A percentile compares a stretch with the other conserved stretches of the same genome.
Conservation (phyloP, 2,888 invertebrate genomes). For the Eupithecia pulchellata region DNA sequence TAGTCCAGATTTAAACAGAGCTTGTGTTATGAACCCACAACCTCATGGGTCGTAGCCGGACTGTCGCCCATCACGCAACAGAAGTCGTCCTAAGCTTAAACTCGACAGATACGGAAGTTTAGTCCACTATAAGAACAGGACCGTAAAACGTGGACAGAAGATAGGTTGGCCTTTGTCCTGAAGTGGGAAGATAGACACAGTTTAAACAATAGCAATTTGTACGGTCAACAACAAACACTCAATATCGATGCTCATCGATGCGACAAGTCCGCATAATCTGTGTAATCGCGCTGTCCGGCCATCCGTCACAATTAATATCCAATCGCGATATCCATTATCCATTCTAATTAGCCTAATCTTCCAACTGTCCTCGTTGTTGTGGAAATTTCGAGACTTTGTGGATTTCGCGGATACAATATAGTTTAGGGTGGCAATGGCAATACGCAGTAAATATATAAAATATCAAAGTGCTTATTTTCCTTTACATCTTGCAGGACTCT, state of each 20-base stretch:
- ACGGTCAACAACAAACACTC: constrained; percentile 61
- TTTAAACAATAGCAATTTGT: not conserved
- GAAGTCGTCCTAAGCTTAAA: too few species aligned
- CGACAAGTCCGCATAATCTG: constrained; percentile 64
- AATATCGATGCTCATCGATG: constrained; percentile 59
- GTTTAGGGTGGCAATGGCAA: too few species aligned
- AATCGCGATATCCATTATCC: constrained; percentile 53
- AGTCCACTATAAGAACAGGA: not conserved
- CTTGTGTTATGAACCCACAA: too few species aligned
- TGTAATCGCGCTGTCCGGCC: constrained; percentile 68
- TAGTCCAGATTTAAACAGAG: too few species aligned
- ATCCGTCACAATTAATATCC: constrained; percentile 75
- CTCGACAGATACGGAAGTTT: not conserved
- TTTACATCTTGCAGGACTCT: too few species aligned
- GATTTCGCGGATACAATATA: too few species aligned
- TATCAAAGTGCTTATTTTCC: too few species aligned
- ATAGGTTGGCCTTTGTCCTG: not conserved
- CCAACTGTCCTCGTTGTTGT: not conserved
- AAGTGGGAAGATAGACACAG: not conserved
- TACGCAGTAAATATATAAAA: too few species aligned
- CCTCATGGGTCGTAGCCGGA: too few species aligned
- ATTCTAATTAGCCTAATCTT: constrained; percentile 37
- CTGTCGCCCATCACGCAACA: too few species aligned
- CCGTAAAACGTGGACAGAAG: not conserved
- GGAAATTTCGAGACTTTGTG: not conserved